Evolutionary conservation across 2,797 vertebrate species (phyloP).

Genomic region (Heteromormyrus szaboi): DNA sequence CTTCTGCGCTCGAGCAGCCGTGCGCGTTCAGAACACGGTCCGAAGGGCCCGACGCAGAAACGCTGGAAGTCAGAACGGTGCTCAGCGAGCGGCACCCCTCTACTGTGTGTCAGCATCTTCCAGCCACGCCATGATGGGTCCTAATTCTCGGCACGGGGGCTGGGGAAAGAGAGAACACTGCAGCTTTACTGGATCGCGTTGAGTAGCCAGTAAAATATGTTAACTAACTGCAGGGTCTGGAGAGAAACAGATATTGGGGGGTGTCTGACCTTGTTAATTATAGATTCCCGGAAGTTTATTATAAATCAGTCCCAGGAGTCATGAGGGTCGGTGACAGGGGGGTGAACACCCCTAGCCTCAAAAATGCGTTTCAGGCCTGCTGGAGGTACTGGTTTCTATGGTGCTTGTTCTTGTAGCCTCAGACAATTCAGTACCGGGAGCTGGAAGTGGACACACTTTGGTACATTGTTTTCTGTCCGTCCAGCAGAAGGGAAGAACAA

Average conservation of each 20-base stretch:
- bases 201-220: slow-evolving; percentile 51
- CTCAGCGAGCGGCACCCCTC: not conserved
- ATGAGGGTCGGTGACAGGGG: not conserved
- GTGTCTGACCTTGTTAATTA: not conserved
- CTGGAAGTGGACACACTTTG: slow-evolving; percentile 38
- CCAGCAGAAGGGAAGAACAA: slow-evolving; percentile 53
- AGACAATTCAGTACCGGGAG: slow-evolving; percentile 27
- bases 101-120: not conserved
- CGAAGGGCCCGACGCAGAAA: not conserved
- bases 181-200: slow-evolving; percentile 22
- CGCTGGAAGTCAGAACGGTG: not conserved
- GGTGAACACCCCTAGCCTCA: not conserved
- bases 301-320: not conserved
- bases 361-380: slow-evolving; percentile 51
- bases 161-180: slow-evolving; percentile 35
- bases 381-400: slow-evolving; percentile 53
- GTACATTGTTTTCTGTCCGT: slow-evolving; percentile 29
- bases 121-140: not conserved
- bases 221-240: slow-evolving; percentile 49
- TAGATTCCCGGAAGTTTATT: not conserved
- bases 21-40: not conserved
- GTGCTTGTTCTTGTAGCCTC: slow-evolving; percentile 44
- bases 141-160: not conserved
- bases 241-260: slow-evolving; percentile 35
- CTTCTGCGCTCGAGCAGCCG: slow-evolving; percentile 43